Evolutionary conservation across 2,888 invertebrate genomes (phyloP), one percentile per base, ranked within the genome.

Genomic region (Troglohyphantes excavatus): DNA sequence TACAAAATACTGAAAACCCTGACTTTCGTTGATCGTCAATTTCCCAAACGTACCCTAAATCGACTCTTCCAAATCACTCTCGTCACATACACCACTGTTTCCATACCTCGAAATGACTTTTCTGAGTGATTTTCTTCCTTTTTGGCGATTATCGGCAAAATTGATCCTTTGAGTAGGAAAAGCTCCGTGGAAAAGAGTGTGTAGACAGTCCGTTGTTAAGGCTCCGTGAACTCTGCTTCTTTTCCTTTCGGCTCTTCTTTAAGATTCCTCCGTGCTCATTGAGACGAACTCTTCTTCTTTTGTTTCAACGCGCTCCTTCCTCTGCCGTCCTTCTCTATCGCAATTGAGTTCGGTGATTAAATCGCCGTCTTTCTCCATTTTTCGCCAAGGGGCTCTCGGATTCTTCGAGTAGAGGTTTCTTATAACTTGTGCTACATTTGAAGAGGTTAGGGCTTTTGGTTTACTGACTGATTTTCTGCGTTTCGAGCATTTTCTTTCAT

Each of bases 81-180:
- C n/a, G n/a, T 9, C 5, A 33, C 33, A 6, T 33, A 9, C 33
- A 9, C 33, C 53, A 53, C 17, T 13, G 2, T n/a, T 17, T 53
- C 13, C 53, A 7, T 65, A 23, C 65, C 65, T 65, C 17, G 33
- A 3, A 33, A 13, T n/a, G 53, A 2, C 53, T 13, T 1, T 53
- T n/a, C 13, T n/a, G 53, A 11, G 26, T 39, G 70, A 21, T 33
- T 33, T 33, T 70, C 29, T 65, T 13, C n/a, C n/a, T n/a, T n/a
- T n/a, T n/a, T 33, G 6, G 59, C 75, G 75, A 75, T 82, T 82
- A 82, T 82, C 70, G 70, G n/a, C 43, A 26, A 61, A 59, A 82
- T 82, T 70, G 82, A 82, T 82, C 82, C 27, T 21, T 17, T 59
- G 21, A 29, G 46, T n/a, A 61, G 59, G 53, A 68, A 82, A 70